phyloP scores from a whole-genome alignment of 1,140 invertebrate genomes.

The Calycopis cecrops region DNA sequence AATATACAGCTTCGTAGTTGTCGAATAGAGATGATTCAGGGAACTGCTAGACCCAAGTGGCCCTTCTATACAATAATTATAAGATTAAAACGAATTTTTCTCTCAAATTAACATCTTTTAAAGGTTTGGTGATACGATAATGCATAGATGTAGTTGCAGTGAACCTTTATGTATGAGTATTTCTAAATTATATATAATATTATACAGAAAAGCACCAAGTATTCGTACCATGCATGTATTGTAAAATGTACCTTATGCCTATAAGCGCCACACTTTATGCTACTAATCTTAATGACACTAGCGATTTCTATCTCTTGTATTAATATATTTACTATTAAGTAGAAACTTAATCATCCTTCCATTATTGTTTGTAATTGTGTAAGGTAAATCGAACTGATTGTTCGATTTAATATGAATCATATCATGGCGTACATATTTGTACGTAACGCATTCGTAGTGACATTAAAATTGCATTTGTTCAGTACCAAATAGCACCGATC shows the following conservation, averaged over 20 bases:
- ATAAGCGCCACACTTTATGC: slow-evolving; percentile 41
- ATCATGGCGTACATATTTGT: slow-evolving; percentile 25
- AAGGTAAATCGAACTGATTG: slow-evolving; percentile 24
- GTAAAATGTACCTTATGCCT: slow-evolving; percentile 33
- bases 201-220: slow-evolving; percentile 57
- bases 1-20: not conserved
- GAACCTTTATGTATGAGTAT: slow-evolving; percentile 31
- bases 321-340: slow-evolving; percentile 48
- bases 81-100: slow-evolving; percentile 54
- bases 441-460: slow-evolving; percentile 40
- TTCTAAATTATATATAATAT: slow-evolving; percentile 36
- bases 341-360: slow-evolving; percentile 62
- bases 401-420: slow-evolving; percentile 28
- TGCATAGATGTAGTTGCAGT: slow-evolving; percentile 37
- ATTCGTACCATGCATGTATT: slow-evolving; percentile 34
- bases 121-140: slow-evolving; percentile 48
- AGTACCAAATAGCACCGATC: slow-evolving; percentile 61
- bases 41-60: slow-evolving; percentile 50
- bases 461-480: slow-evolving; percentile 65
- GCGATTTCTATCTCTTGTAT: slow-evolving; percentile 60
- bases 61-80: slow-evolving; percentile 52
- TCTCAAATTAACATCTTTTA: slow-evolving; percentile 48
- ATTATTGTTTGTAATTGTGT: slow-evolving; percentile 48
- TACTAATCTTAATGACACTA: slow-evolving; percentile 49
- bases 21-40: slow-evolving; percentile 1